Evolutionary conservation across 2,888 invertebrate species (phyloP).

Genomic region (Acleris holmiana): DNA sequence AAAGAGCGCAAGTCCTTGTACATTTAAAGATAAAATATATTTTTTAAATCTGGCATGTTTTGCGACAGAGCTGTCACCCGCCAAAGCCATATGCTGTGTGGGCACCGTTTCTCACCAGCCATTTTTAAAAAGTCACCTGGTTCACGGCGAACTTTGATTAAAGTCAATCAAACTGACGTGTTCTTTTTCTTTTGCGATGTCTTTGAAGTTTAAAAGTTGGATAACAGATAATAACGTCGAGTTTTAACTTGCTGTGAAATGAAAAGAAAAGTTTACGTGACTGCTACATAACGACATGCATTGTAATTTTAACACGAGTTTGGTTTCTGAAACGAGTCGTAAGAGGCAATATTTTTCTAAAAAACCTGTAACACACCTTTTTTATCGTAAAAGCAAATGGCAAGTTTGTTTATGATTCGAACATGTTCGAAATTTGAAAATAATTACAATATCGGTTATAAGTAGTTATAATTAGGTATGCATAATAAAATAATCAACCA

Average conservation of each 20-base stretch:
- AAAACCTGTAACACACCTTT: too few species aligned
- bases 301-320: too few species aligned
- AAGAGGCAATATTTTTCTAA: too few species aligned
- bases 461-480: too few species aligned
- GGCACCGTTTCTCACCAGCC: conserved; percentile 69
- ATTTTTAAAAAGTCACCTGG: conserved; percentile 56
- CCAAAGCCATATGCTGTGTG: conserved; percentile 70
- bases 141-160: conserved; percentile 47
- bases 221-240: conserved; percentile 2
- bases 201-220: conserved; percentile 8
- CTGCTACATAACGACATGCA: too few species aligned
- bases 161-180: conserved; percentile 13
- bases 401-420: too few species aligned
- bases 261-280: too few species aligned
- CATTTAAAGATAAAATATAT: neutral
- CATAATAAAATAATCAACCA: too few species aligned
- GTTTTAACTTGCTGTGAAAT: neutral
- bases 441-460: too few species aligned
- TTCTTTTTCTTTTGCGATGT: conserved; percentile 2
- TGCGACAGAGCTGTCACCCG: conserved; percentile 54
- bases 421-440: too few species aligned
- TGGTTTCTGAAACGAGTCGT: too few species aligned
- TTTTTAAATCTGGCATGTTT: conserved; percentile 3
- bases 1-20: conserved; percentile 13
- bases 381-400: too few species aligned